phyloP scores from a whole-genome alignment of 2,888 invertebrate species.

The Polietes domitor region DNA sequence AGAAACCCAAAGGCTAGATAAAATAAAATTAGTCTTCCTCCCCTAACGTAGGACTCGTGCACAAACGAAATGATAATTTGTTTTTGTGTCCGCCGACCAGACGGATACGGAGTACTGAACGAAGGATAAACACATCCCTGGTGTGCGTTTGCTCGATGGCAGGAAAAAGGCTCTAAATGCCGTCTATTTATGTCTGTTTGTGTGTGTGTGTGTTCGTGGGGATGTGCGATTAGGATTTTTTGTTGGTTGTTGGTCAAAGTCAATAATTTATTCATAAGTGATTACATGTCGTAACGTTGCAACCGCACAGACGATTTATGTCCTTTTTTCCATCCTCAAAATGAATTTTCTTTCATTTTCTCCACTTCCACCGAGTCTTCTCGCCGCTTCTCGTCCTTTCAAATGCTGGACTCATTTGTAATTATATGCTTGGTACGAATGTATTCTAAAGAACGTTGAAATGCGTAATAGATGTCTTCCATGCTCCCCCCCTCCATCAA shows the following conservation, averaged over 20 bases:
- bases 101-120: neutral
- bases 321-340: conserved; percentile 60
- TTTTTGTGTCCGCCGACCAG: neutral
- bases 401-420: neutral
- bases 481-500: neutral
- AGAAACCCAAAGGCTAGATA: conserved; percentile 19
- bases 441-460: neutral
- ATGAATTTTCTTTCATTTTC: conserved; percentile 18
- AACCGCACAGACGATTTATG: conserved; percentile 81
- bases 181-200: neutral
- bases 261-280: conserved; percentile 81
- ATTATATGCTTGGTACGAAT: conserved; percentile 24
- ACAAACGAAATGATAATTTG: conserved; percentile 10
- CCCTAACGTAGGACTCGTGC: neutral
- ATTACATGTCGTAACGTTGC: conserved; percentile 79
- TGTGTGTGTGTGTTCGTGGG: conserved; percentile 32
- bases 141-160: conserved; percentile 37
- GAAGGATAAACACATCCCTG: conserved; percentile 29
- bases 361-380: conserved; percentile 1
- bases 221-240: conserved; percentile 28
- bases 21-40: conserved; percentile 32
- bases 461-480: neutral
- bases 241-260: conserved; percentile 49
- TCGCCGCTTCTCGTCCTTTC: neutral
- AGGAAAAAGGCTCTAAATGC: neutral